Percentiles rank a stretch among this genome's conserved stretches.
Conservation (phyloP, 2,888 invertebrate species). For the Rugalucina vietnamica region DNA sequence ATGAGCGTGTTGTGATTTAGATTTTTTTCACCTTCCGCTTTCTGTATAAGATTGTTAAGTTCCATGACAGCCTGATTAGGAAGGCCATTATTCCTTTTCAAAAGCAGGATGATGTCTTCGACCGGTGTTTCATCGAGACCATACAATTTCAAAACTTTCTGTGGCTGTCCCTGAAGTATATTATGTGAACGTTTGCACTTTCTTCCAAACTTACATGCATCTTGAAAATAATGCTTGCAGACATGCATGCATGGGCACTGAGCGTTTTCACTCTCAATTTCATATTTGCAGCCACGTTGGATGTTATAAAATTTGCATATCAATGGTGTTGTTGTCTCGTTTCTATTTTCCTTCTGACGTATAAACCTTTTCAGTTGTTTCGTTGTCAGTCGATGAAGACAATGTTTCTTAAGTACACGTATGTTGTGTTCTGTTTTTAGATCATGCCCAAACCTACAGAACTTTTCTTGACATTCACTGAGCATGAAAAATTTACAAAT, state of each 20-base stretch:
- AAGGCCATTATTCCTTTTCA: too few species aligned
- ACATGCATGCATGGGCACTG: constrained; percentile 52
- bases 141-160: constrained; percentile 24
- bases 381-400: constrained; percentile 47
- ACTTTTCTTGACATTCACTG: constrained; percentile 34
- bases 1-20: too few species aligned
- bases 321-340: constrained; percentile 44
- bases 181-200: constrained; percentile 57
- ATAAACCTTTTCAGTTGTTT: constrained; percentile 44
- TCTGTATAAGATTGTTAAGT: too few species aligned
- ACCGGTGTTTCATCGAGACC: too few species aligned
- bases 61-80: too few species aligned
- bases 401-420: constrained; percentile 40
- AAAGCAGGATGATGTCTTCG: too few species aligned
- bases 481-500: constrained; percentile 58
- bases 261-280: background rate
- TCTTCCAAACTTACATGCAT: constrained; percentile 45
- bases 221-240: constrained; percentile 49
- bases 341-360: constrained; percentile 41
- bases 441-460: constrained; percentile 59
- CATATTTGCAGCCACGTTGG: constrained; percentile 52
- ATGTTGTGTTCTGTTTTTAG: constrained; percentile 58
- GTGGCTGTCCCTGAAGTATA: constrained; percentile 42
- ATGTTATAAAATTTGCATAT: constrained; percentile 51
- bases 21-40: too few species aligned